These are phyloP conservation scores for Dysmachus trigonus DNA, from an alignment of 2,888 invertebrate genomes.

Conservation along the genomic window DNA sequence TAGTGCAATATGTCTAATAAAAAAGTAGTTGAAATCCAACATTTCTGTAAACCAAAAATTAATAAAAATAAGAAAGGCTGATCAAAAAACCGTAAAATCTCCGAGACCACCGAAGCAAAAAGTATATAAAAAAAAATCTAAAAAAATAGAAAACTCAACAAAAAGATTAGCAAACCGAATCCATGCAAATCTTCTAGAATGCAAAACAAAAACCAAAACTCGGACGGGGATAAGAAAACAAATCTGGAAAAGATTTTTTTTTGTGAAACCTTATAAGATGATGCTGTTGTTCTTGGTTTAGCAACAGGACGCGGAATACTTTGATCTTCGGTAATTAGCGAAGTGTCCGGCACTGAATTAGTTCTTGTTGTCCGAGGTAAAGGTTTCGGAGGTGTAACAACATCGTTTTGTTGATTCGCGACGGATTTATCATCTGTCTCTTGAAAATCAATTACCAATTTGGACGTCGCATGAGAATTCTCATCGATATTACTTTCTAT, in stretches of 20 bases:
- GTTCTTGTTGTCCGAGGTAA: constrained; percentile 79
- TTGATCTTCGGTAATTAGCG: constrained; percentile 59
- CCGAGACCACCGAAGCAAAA: background rate
- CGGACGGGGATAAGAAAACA: background rate
- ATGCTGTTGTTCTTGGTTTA: constrained; percentile 74
- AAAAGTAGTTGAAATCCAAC: background rate
- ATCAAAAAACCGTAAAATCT: background rate
- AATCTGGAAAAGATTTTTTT: background rate
- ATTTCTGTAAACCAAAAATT: background rate
- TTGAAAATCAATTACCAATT: constrained; percentile 9
- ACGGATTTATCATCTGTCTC: constrained; percentile 59
- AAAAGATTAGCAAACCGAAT: background rate
- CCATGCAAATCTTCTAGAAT: background rate
- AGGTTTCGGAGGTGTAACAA: constrained; percentile 77
- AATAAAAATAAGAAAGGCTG: background rate
- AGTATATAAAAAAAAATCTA: background rate
- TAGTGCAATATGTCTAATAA: background rate
- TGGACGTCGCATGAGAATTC: constrained; percentile 50
- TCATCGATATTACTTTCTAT: constrained; percentile 56
- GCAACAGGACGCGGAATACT: constrained; percentile 72
- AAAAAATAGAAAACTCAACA: background rate
- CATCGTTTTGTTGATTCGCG: constrained; percentile 2
- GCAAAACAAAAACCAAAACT: background rate
- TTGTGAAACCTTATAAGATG: constrained; percentile 79
- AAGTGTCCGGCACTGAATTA: constrained; percentile 74